These are phyloP conservation scores for Silurus aristotelis DNA, from an alignment of 2,797 vertebrate species.

Conservation along the genomic window DNA sequence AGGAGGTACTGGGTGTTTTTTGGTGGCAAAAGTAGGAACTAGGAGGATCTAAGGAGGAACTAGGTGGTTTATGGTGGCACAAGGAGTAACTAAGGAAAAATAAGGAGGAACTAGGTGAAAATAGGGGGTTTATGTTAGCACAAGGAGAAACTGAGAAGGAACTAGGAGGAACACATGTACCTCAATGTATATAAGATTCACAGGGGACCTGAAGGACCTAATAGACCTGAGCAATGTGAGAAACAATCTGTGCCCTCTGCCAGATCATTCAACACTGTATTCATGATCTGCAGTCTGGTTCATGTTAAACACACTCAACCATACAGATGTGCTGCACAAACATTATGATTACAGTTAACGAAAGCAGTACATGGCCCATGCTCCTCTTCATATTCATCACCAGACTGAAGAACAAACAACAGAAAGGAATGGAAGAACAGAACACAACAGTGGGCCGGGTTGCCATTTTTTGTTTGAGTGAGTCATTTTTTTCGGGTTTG, in stretches of 20 bases:
- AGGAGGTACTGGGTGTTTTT: too few relatives aligned
- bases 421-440: neutral
- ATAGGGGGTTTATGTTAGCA: too few relatives aligned
- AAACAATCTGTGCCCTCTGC: neutral
- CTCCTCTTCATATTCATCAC: neutral
- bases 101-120: too few relatives aligned
- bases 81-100: too few relatives aligned
- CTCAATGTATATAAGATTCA: neutral
- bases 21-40: too few relatives aligned
- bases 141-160: too few relatives aligned
- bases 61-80: too few relatives aligned
- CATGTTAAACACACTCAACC: neutral
- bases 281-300: too few relatives aligned
- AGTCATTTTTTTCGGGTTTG: neutral
- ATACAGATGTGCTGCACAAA: neutral
- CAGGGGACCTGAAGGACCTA: neutral
- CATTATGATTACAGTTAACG: neutral
- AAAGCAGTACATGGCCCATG: neutral
- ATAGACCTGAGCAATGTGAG: neutral
- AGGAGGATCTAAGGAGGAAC: too few relatives aligned
- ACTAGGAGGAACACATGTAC: too few relatives aligned
- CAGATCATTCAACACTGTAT: too few relatives aligned
- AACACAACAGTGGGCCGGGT: too few relatives aligned
- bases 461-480: conserved; percentile 22
- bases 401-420: neutral